These are phyloP conservation scores for Craniophora ligustri DNA, from an alignment of 2,888 invertebrate species.

Conservation along the genomic window DNA sequence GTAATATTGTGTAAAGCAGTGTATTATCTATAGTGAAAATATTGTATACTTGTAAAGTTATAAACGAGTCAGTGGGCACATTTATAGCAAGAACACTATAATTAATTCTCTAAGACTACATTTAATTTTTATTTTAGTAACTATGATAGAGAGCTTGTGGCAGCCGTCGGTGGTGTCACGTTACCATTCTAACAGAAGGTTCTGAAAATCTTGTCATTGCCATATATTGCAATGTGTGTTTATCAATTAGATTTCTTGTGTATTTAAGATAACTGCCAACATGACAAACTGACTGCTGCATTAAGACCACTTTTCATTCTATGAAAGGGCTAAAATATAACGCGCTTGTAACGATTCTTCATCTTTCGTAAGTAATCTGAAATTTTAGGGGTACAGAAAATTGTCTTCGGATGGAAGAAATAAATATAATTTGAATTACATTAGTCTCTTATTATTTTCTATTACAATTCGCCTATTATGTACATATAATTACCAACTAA, in stretches of 20 bases:
- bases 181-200: constrained; percentile 76
- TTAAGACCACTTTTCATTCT: constrained; percentile 34
- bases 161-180: constrained; percentile 87
- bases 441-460: constrained; percentile 8
- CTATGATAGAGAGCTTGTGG: constrained; percentile 71
- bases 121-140: constrained; percentile 61
- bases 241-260: constrained; percentile 43
- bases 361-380: constrained; percentile 22
- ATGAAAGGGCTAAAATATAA: constrained; percentile 33
- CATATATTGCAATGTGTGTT: constrained; percentile 39
- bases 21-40: constrained; percentile 6
- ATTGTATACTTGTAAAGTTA: constrained; percentile 25
- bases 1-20: constrained; percentile 25
- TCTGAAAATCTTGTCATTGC: constrained; percentile 47
- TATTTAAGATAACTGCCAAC: constrained; percentile 57
- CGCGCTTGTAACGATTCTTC: constrained; percentile 19
- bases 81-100: constrained; percentile 41
- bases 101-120: constrained; percentile 46
- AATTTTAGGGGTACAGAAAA: constrained; percentile 26
- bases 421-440: constrained; percentile 8
- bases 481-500: too few species aligned
- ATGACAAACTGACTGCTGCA: constrained; percentile 75
- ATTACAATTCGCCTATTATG: too few species aligned
- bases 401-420: constrained; percentile 17
- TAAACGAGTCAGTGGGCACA: constrained; percentile 18